Base-by-base conservation (phyloP, 2,888 invertebrate genomes). In the Lasioglossum vierecki region DNA sequence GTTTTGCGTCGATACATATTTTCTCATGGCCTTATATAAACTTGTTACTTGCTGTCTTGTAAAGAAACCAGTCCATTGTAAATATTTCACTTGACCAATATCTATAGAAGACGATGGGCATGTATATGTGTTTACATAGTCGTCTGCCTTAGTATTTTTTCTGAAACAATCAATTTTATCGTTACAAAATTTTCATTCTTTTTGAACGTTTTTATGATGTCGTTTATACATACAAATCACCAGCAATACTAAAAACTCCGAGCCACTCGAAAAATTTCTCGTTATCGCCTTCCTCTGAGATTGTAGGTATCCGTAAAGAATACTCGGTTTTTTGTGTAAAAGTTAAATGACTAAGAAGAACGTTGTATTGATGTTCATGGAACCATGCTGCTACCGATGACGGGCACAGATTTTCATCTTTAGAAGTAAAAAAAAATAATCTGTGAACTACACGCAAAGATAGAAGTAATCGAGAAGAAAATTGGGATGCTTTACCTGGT, bases 331-430 rank as follows among this genome's bases (percentile, higher is more conserved):
- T 94, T 26, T 93, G 92, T 53, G 88, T 91, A 76, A 95, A 93
- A 80, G 93, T 94, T 53, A 96, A 95, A 68, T 92, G 92, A 89
- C 96, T 96, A 49, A 95, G 88, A 80, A 94, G 94, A 4, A 96
- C 95, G 6, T 91, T 88, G 88, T 95, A 96, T 9, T 95, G 95
- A 76, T 92, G 93, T 87, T 95, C 94, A 66, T 94, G 84, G 89
- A 96, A 96, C 95, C 96, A 96, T 88, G 96, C 96, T 18, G 96
- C 96, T 70, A 96, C 88, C 0, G 96, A 96, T n/a, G 96, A 96
- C 72, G 96, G 96, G 88, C 96, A 96, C 41, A 96, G 86, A 22
- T 93, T 93, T 76, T 94, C 92, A 35, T 95, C 95, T 95, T 87
- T 26, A 87, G 88, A 76, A 82, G 70, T 80, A 75, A 71, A 60